Conservation (phyloP, 1,140 invertebrate genomes). For the Rhizoglyphus robini region DNA sequence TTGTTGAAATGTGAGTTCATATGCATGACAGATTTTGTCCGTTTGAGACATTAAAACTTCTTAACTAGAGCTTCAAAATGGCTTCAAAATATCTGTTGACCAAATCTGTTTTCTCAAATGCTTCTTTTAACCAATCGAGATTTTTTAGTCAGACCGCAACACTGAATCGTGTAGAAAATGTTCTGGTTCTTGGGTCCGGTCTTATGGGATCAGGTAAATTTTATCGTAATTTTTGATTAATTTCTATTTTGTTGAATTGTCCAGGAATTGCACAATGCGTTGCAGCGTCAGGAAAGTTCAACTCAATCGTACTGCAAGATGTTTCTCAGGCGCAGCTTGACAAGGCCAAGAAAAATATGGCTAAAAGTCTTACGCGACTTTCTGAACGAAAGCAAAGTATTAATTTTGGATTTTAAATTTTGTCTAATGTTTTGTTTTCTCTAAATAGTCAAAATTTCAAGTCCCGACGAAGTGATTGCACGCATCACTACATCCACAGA, state of each 20-base stretch:
- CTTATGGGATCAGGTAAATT: slow-evolving; percentile 43
- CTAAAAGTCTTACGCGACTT: slow-evolving; percentile 50
- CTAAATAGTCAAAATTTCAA: neutral
- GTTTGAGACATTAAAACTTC: no score
- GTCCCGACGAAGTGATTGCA: neutral
- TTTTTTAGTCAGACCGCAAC: neutral
- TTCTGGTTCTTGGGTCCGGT: slow-evolving; percentile 69
- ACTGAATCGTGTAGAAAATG: slow-evolving; percentile 57
- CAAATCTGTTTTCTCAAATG: no score
- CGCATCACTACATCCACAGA: slow-evolving; percentile 15
- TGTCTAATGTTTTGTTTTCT: no score
- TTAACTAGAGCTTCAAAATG: no score
- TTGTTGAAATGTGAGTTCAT: no score
- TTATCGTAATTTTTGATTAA: no score
- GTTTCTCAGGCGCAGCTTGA: slow-evolving; percentile 50
- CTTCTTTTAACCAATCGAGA: no score
- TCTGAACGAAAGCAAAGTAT: slow-evolving; percentile 57
- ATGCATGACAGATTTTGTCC: no score
- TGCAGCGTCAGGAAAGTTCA: slow-evolving; percentile 20
- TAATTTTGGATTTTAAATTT: no score
- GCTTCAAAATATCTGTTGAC: no score
- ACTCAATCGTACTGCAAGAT: slow-evolving; percentile 42
- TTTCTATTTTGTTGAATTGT: no score
- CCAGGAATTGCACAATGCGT: slow-evolving; percentile 60
- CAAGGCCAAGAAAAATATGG: slow-evolving; percentile 52